Conservation (phyloP, 2,113 vertebrate genomes). For the Planiliza haematocheilus region DNA sequence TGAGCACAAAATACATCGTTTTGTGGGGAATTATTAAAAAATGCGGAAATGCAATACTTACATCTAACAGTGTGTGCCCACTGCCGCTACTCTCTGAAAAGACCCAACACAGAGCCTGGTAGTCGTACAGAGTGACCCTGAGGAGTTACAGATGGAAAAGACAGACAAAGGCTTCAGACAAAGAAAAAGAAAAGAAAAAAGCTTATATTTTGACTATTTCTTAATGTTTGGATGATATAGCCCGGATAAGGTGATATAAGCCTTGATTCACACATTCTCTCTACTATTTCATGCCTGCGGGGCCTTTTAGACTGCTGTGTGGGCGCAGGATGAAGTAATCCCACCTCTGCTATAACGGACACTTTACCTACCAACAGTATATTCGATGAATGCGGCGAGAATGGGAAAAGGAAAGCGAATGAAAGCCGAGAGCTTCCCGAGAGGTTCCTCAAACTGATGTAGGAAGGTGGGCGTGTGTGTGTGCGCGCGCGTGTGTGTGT, state of each 20-base stretch:
- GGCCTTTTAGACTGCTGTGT: conserved; percentile 42
- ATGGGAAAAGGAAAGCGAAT: conserved; percentile 58
- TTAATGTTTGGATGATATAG: conserved; percentile 8
- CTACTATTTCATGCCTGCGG: conserved; percentile 25
- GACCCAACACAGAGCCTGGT: conserved; percentile 95
- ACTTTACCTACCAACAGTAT: conserved; percentile 59
- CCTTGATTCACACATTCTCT: conserved; percentile 44
- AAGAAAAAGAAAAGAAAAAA: conserved; percentile 26
- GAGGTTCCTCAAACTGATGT: conserved; percentile 68
- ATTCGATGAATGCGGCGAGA: conserved; percentile 57
- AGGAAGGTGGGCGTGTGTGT: conserved; percentile 57
- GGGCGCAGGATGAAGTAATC: conserved; percentile 52
- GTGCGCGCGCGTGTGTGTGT: conserved; percentile 37
- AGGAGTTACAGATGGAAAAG: conserved; percentile 33
- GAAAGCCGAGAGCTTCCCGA: conserved; percentile 64
- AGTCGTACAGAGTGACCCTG: conserved; percentile 98
- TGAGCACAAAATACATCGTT: not conserved
- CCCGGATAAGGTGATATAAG: conserved; percentile 12
- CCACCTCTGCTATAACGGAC: conserved; percentile 49
- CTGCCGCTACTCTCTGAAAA: conserved; percentile 94
- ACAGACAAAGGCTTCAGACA: conserved; percentile 9
- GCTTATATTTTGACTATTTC: conserved; percentile 8
- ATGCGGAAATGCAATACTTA: conserved; percentile 81
- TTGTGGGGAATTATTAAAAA: no score
- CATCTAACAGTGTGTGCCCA: conserved; percentile 91